phyloP scores from a whole-genome alignment of 2,113 vertebrate genomes.

The Oreochromis aureus region DNA sequence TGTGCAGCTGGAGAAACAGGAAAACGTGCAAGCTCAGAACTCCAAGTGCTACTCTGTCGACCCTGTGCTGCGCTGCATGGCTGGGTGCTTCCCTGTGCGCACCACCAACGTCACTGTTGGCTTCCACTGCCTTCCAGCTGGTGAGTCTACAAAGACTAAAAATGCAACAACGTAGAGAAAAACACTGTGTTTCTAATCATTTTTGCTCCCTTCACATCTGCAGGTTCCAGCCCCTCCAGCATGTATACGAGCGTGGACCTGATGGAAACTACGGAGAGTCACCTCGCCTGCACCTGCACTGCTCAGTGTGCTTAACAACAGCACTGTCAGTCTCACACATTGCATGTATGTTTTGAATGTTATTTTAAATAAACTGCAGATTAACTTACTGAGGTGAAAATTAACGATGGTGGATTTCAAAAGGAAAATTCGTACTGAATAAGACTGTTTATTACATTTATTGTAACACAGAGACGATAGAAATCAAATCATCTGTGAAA shows the following conservation, averaged over 20 bases:
- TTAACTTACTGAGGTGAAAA: background rate
- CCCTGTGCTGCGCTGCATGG: conserved; percentile 68
- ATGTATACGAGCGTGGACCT: conserved; percentile 56
- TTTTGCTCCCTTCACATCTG: background rate
- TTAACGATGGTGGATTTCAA: background rate
- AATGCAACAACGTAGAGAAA: accelerated
- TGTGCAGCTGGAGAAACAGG: conserved; percentile 66
- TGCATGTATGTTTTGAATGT: background rate
- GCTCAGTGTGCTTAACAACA: conserved; percentile 51
- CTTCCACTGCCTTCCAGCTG: conserved; percentile 67
- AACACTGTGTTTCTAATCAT: background rate
- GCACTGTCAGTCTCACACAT: background rate
- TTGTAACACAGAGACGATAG: background rate
- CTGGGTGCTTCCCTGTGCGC: conserved; percentile 59
- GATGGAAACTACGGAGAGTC: conserved; percentile 48
- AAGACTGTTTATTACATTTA: background rate
- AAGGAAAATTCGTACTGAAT: background rate
- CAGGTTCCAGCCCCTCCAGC: conserved; percentile 35
- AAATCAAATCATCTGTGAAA: background rate
- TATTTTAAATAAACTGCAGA: conserved; percentile 32
- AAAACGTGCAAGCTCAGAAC: conserved; percentile 34
- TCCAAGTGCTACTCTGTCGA: conserved; percentile 74
- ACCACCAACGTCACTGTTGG: conserved; percentile 52
- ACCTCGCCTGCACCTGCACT: conserved; percentile 64
- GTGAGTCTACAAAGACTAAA: conserved; percentile 45